A percentile compares a stretch with the other conserved stretches of the same genome.
Conservation (phyloP, 2,113 vertebrate genomes). For the Lophura nycthemera region DNA sequence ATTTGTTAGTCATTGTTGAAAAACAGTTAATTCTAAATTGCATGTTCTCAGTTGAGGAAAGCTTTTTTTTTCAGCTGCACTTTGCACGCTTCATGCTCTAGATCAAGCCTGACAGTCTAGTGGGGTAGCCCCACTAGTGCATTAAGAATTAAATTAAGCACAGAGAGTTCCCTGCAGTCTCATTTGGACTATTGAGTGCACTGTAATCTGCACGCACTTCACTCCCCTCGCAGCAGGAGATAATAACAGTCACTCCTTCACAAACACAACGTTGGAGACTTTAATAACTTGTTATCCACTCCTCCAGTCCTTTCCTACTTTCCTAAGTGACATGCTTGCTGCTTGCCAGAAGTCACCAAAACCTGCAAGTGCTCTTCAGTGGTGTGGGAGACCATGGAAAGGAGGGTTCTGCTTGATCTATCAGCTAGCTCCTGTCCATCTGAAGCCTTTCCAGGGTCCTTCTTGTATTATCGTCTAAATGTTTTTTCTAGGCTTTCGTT, state of each 20-base stretch:
- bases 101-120: not conserved
- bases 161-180: not conserved
- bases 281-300: not conserved
- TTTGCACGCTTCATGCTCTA: not conserved
- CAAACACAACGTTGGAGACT: not conserved
- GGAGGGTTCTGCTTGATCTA: not conserved
- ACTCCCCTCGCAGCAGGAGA: not conserved
- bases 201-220: not conserved
- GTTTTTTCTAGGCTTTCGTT: not conserved
- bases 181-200: not conserved
- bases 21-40: not conserved
- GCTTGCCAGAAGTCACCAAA: not conserved
- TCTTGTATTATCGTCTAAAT: not conserved
- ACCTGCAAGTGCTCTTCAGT: not conserved
- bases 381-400: not conserved
- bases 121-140: not conserved
- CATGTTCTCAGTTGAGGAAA: not conserved
- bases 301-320: not conserved
- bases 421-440: not conserved
- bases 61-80: not conserved
- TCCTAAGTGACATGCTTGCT: accelerated
- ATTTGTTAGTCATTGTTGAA: not conserved
- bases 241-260: not conserved
- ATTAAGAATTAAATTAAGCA: constrained; percentile 23
- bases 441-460: not conserved